These are phyloP conservation scores for Phylloscopus trochilus DNA, from an alignment of 2,113 vertebrate species.

Conservation along the genomic window DNA sequence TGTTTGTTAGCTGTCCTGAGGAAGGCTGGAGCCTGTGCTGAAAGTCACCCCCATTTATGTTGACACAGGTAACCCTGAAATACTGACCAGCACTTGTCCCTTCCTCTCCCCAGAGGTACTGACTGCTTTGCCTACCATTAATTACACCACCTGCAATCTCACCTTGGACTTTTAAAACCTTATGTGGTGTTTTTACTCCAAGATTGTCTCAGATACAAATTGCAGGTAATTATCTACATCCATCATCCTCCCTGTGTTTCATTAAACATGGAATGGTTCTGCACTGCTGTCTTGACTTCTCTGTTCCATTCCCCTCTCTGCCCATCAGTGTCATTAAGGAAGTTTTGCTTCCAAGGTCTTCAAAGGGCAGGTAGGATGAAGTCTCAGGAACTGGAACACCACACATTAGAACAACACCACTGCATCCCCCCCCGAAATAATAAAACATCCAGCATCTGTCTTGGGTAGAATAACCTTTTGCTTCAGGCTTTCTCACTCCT, in stretches of 20 bases:
- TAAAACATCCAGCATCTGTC: slow-evolving; percentile 29
- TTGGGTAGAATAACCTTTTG: slow-evolving; percentile 61
- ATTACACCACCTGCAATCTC: not conserved
- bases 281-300: not conserved
- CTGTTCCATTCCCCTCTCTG: not conserved
- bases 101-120: not conserved
- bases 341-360: not conserved
- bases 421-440: not conserved
- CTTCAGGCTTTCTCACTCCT: slow-evolving; percentile 49
- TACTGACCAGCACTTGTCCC: not conserved
- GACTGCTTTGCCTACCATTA: not conserved
- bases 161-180: slow-evolving; percentile 4
- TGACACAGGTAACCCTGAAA: not conserved
- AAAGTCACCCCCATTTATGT: not conserved
- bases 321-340: not conserved
- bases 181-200: not conserved
- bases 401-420: not conserved
- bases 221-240: slow-evolving; percentile 40
- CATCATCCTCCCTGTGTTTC: slow-evolving; percentile 22
- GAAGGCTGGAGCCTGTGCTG: not conserved
- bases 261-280: not conserved
- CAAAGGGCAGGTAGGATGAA: not conserved
- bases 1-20: not conserved
- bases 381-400: not conserved
- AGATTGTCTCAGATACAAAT: slow-evolving; percentile 10